These are phyloP conservation scores for Cylindroiulus punctatus DNA, from an alignment of 2,888 invertebrate species.

Conservation along the genomic window DNA sequence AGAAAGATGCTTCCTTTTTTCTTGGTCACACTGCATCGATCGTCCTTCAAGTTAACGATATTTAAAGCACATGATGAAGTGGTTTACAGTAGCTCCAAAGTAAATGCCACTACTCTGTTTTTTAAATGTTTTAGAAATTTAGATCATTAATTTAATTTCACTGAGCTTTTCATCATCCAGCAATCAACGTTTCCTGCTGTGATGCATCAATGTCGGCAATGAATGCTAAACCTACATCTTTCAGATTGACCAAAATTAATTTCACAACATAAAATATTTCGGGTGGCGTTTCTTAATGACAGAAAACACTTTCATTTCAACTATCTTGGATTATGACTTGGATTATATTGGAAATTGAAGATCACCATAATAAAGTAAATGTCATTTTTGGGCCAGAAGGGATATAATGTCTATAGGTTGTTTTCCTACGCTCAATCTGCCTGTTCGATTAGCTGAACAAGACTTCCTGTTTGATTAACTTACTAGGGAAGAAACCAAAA, in stretches of 20 bases:
- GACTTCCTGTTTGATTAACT: conserved; percentile 5
- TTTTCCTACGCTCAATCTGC: background rate
- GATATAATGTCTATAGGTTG: background rate
- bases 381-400: background rate
- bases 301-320: background rate
- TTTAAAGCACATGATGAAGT: background rate
- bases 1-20: no score
- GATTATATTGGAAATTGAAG: background rate
- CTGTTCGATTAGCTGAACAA: background rate
- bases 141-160: no score
- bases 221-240: background rate
- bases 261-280: background rate
- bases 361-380: conserved; percentile 10
- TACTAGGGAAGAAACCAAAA: background rate
- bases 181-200: no score
- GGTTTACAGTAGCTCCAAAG: no score
- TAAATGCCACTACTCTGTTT: background rate
- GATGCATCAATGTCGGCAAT: no score
- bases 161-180: no score
- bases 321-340: background rate
- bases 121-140: background rate
- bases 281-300: background rate
- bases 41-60: no score
- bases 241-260: background rate
- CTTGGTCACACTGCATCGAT: no score